Percentiles rank a stretch among this genome's conserved stretches.
These are phyloP conservation scores for Neolamprologus falcicula DNA, from an alignment of 2,113 vertebrate species.

Conservation along the genomic window DNA sequence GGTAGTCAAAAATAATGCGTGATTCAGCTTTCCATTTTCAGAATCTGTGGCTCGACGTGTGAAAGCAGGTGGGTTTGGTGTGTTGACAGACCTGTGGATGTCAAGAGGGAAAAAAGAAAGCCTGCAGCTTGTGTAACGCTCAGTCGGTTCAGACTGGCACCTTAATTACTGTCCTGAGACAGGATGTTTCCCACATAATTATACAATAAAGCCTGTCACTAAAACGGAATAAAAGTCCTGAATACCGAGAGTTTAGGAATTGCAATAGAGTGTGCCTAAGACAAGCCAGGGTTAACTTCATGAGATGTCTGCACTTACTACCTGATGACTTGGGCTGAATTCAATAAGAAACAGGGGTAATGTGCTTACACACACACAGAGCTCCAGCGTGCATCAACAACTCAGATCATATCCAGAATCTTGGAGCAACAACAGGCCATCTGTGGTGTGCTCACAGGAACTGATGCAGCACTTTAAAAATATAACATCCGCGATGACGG, in stretches of 20 bases:
- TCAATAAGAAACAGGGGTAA: not conserved
- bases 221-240: not conserved
- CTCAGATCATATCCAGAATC: not conserved
- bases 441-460: conserved; percentile 22
- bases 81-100: not conserved
- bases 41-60: not conserved
- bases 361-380: not conserved
- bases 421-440: conserved; percentile 11
- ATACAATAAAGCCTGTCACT: not conserved
- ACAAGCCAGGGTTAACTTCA: not conserved
- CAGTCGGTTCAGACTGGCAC: not conserved
- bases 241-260: not conserved
- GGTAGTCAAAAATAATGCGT: not conserved
- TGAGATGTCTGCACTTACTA: not conserved
- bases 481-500: not conserved
- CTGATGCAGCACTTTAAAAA: conserved; percentile 15
- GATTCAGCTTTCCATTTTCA: not conserved
- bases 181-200: conserved; percentile 1
- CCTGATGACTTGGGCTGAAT: not conserved
- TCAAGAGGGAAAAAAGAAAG: not conserved
- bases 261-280: not conserved
- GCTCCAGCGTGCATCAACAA: not conserved
- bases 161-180: not conserved
- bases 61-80: conserved; percentile 23
- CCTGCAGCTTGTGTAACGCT: not conserved